These are phyloP conservation scores for Cyanistes caeruleus DNA, from an alignment of 2,113 vertebrate species.

Conservation along the genomic window DNA sequence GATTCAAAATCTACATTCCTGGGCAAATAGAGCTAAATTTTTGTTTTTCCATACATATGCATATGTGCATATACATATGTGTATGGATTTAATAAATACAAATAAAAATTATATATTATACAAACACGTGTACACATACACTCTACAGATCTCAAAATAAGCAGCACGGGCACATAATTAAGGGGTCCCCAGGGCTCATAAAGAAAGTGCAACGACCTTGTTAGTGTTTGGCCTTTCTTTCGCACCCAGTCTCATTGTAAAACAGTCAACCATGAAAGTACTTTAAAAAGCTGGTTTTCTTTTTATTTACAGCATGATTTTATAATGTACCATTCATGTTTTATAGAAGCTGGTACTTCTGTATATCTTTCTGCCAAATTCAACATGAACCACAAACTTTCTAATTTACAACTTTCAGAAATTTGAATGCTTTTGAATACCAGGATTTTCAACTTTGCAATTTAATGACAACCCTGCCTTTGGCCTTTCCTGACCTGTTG, in stretches of 20 bases:
- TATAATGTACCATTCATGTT: slow-evolving; percentile 26
- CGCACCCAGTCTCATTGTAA: slow-evolving; percentile 47
- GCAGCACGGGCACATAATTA: slow-evolving; percentile 51
- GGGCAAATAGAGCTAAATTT: not conserved
- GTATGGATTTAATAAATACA: not conserved
- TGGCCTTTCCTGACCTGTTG: slow-evolving; percentile 76
- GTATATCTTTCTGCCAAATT: slow-evolving; percentile 14
- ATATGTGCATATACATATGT: not conserved
- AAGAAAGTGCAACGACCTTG: slow-evolving; percentile 61
- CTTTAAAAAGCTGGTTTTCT: slow-evolving; percentile 53
- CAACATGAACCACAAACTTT: slow-evolving; percentile 61
- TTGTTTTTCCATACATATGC: not conserved
- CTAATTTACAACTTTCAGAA: slow-evolving; percentile 64
- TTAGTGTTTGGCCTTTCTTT: slow-evolving; percentile 65
- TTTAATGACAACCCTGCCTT: slow-evolving; percentile 72
- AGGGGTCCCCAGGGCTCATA: slow-evolving; percentile 50
- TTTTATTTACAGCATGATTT: slow-evolving; percentile 60
- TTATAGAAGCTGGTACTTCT: slow-evolving; percentile 20
- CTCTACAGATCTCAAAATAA: slow-evolving; percentile 46
- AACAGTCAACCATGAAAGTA: slow-evolving; percentile 64
- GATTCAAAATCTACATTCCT: not conserved
- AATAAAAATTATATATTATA: not conserved
- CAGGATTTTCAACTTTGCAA: slow-evolving; percentile 73
- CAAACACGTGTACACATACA: not conserved
- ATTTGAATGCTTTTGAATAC: slow-evolving; percentile 70